Conservation (phyloP, 2,888 invertebrate species). For the Criorhina ranunculi region DNA sequence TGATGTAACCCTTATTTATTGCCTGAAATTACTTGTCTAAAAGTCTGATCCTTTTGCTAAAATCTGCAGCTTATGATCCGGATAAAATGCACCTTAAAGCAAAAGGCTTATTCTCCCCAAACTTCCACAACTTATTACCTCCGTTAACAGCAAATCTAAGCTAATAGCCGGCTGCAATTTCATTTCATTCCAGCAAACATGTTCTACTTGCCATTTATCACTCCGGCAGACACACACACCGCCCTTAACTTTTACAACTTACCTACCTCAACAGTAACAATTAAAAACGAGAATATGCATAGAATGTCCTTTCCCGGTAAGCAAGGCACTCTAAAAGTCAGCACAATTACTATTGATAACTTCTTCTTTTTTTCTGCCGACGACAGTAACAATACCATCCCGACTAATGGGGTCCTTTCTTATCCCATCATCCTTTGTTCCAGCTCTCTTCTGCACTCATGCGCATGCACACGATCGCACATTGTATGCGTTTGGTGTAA, state of each 20-base stretch:
- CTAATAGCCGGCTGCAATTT: too few species aligned
- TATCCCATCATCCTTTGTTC: conserved; percentile 7
- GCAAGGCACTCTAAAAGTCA: background rate
- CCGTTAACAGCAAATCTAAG: too few species aligned
- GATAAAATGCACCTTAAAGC: too few species aligned
- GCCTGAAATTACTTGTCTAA: too few species aligned
- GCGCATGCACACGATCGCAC: background rate
- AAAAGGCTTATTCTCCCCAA: too few species aligned
- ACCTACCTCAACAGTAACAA: conserved; percentile 14
- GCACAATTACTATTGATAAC: conserved; percentile 25
- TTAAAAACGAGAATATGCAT: conserved; percentile 8
- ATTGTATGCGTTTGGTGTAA: conserved; percentile 8
- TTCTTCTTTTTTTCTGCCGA: background rate
- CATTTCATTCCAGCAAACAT: background rate
- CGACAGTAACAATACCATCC: conserved; percentile 35
- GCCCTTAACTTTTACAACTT: too few species aligned
- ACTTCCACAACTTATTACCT: too few species aligned
- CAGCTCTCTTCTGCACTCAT: background rate
- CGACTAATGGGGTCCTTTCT: conserved; percentile 39
- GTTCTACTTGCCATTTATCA: background rate
- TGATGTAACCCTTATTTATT: too few species aligned
- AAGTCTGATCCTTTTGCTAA: too few species aligned
- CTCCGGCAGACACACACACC: background rate
- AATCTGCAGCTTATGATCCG: too few species aligned
- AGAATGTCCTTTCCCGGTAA: background rate